A percentile compares a stretch with the other conserved stretches of the same genome.
phyloP scores from a whole-genome alignment of 1,140 invertebrate species.

The Stegodyphus mimosarum region DNA sequence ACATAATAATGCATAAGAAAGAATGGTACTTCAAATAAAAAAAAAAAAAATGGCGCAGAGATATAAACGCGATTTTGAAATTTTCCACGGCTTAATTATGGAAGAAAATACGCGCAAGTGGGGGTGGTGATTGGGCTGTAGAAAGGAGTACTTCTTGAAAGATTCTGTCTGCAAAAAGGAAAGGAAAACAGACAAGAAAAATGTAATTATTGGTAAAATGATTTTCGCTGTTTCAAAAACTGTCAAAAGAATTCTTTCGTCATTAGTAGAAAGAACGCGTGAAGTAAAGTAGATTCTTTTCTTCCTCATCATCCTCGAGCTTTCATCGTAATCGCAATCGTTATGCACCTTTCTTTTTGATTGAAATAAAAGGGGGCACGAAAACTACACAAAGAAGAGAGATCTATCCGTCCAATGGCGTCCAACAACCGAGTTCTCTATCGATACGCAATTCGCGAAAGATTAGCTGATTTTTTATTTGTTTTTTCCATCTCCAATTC shows the following conservation, averaged over 20 bases:
- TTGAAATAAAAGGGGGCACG: slow-evolving; percentile 53
- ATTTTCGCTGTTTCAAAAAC: slow-evolving; percentile 43
- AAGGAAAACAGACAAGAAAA: slow-evolving; percentile 45
- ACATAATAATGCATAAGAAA: background rate
- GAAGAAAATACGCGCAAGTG: slow-evolving; percentile 13
- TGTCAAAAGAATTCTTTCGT: slow-evolving; percentile 41
- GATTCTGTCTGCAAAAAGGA: slow-evolving; percentile 41
- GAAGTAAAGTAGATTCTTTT: slow-evolving; percentile 51
- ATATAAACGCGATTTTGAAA: slow-evolving; percentile 48
- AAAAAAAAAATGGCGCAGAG: slow-evolving; percentile 4
- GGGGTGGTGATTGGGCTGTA: background rate
- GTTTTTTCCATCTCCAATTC: slow-evolving; percentile 41
- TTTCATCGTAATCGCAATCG: slow-evolving; percentile 59
- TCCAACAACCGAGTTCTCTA: slow-evolving; percentile 53
- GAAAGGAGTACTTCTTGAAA: background rate
- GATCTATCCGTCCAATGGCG: background rate
- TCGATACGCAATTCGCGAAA: slow-evolving; percentile 32
- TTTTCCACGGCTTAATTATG: slow-evolving; percentile 56
- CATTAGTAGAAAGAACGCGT: slow-evolving; percentile 21
- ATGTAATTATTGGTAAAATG: slow-evolving; percentile 61
- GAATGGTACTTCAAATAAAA: background rate
- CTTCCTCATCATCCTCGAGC: slow-evolving; percentile 42
- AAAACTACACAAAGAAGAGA: slow-evolving; percentile 21
- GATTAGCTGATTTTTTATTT: slow-evolving; percentile 50
- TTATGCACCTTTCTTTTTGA: slow-evolving; percentile 59